Percentiles rank a stretch among this genome's conserved stretches.
These are phyloP conservation scores for Anthoscopus minutus DNA, from an alignment of 2,113 vertebrate species.

Conservation along the genomic window DNA sequence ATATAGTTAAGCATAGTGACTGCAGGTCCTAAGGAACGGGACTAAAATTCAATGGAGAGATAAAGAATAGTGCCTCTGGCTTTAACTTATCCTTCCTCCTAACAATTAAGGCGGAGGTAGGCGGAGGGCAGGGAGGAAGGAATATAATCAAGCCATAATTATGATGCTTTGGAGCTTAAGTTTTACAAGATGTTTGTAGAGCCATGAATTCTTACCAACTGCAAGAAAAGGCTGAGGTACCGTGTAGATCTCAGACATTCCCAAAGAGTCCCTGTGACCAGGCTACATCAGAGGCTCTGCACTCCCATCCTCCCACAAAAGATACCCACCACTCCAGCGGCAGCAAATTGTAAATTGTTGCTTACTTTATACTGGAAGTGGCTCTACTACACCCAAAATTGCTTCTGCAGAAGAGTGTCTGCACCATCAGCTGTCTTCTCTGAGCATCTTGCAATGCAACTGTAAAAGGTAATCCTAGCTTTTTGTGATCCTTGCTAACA, in stretches of 20 bases:
- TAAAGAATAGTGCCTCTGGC: neutral
- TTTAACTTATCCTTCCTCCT: neutral
- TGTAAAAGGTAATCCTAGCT: neutral
- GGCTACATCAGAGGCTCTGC: neutral
- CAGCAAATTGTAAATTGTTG: neutral
- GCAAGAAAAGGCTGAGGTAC: neutral
- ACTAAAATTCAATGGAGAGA: neutral
- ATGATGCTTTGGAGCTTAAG: neutral
- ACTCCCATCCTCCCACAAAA: neutral
- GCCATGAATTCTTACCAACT: neutral
- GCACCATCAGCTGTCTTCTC: neutral
- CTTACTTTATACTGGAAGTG: neutral
- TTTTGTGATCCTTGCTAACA: neutral
- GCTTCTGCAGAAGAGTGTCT: neutral
- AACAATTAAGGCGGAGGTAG: neutral
- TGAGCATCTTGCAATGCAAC: neutral
- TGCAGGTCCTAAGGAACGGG: neutral
- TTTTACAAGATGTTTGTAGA: neutral
- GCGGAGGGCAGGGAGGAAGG: neutral
- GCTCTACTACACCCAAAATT: neutral
- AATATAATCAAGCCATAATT: neutral
- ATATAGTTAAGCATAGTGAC: neutral
- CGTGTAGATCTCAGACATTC: neutral
- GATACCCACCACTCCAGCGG: accelerated
- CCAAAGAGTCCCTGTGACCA: neutral